phyloP scores from a whole-genome alignment of 2,797 vertebrate genomes.

The Sebastes flavidus region DNA sequence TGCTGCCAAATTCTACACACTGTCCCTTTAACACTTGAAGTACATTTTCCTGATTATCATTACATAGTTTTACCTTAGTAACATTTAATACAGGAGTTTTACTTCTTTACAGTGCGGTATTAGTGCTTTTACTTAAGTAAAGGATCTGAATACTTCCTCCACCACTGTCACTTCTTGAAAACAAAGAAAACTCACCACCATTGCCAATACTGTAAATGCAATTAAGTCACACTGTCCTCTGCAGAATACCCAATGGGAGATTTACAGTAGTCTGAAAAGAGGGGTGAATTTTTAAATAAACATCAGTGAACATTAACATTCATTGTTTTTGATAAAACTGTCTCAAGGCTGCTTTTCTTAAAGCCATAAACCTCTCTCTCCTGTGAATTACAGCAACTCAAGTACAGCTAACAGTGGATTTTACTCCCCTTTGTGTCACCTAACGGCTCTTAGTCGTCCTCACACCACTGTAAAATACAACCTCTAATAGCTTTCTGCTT shows the following conservation, averaged over 20 bases:
- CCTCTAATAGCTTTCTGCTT: neutral
- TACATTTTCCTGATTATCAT: neutral
- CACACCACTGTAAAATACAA: conserved; percentile 14
- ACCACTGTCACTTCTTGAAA: neutral
- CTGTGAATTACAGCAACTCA: conserved; percentile 13
- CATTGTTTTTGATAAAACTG: neutral
- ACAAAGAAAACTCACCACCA: neutral
- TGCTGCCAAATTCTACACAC: too few species aligned
- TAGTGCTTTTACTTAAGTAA: neutral
- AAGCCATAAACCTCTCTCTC: neutral
- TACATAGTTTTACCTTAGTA: neutral
- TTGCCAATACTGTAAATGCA: conserved; percentile 1
- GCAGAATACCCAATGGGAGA: conserved; percentile 9
- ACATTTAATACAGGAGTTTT: neutral
- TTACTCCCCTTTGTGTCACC: conserved; percentile 1
- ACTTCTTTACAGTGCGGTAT: neutral
- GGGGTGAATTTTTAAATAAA: conserved; percentile 27
- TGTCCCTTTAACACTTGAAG: too few species aligned
- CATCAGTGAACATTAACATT: conserved; percentile 7
- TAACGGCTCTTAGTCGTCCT: neutral
- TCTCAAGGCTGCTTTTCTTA: neutral
- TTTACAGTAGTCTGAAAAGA: conserved; percentile 26
- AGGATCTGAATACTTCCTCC: neutral
- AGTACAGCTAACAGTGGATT: neutral
- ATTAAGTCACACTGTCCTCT: conserved; percentile 1